Base-by-base conservation (phyloP, 2,113 vertebrate species). In the Percopsis transmontana region DNA sequence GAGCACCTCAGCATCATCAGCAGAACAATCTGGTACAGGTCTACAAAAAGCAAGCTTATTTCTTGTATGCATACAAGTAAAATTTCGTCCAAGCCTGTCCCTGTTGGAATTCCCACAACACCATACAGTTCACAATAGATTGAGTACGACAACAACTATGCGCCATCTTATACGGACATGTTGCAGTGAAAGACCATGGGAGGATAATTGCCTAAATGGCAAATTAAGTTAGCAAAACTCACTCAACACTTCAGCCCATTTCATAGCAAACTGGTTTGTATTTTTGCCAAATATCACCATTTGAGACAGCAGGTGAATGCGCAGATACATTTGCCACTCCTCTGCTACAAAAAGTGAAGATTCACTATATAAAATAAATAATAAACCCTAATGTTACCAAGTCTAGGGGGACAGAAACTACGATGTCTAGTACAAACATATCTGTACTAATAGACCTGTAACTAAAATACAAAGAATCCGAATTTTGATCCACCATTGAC, bases 21-120 rank as follows among this genome's bases (percentile, higher is more conserved):
- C 77, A 86, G 90, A 93, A 93, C 89, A 91, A 92, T 83, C 94
- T 93, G 92, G 93, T 96, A 97, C 96, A 96, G 96, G 94, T 96
- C 95, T 96, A 97, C 95, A 96, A 95, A 94, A 93, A 91, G 89
- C 88, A 85, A 81, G 87, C 89, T 74, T 66, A 7, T 2, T 38
- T 58, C 54, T 68, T 44, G 67, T 71, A 63, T 23, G 2, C 23
- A 5, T 53, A 53, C 14, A 53, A 23, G 23, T 14, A 54, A 38
- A 50, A 76, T 68, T 44, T 86, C 88, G 89, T 91, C 91, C 91
- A 88, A 86, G 86, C 81, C 80, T 78, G 88, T 89, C 90, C 90
- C 91, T 90, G 86, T 72, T 74, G 16, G 74, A 85, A 77, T 79
- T 76, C 76, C 81, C 82, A 70, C 54, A 78, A 77, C 81, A 79